These are phyloP conservation scores for Noctua fimbriata DNA, from an alignment of 2,888 invertebrate species.

Conservation along the genomic window DNA sequence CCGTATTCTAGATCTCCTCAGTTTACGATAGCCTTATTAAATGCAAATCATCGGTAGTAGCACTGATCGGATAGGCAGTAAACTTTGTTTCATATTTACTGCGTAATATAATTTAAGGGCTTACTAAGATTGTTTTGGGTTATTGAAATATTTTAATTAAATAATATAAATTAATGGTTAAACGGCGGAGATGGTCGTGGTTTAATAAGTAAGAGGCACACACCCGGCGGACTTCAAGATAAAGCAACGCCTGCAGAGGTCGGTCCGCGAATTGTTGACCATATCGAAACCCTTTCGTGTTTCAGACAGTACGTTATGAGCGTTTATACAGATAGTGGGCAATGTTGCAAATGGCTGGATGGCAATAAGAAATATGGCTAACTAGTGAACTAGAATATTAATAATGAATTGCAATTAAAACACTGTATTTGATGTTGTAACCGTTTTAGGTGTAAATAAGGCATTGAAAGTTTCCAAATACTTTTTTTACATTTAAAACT, in stretches of 20 bases:
- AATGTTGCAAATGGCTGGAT: no score
- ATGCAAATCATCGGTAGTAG: slow-evolving; percentile 25
- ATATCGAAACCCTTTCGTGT: background rate
- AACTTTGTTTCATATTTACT: slow-evolving; percentile 24
- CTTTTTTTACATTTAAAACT: no score
- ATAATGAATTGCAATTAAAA: no score
- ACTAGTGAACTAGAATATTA: no score
- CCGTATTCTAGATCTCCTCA: slow-evolving; percentile 20
- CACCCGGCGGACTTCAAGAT: background rate
- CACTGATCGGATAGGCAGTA: background rate
- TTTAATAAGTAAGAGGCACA: background rate
- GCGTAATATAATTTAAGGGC: background rate
- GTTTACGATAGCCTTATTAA: slow-evolving; percentile 30
- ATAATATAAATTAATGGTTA: background rate
- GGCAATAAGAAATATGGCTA: no score
- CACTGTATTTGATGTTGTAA: no score
- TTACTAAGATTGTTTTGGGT: background rate
- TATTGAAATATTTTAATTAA: background rate
- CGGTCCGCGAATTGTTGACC: background rate
- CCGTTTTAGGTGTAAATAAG: no score
- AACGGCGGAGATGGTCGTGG: background rate
- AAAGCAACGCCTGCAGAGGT: background rate
- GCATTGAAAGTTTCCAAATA: no score
- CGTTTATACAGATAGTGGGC: no score
- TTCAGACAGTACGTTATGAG: no score